A percentile compares a stretch with the other conserved stretches of the same genome.
Conservation (phyloP, 2,113 vertebrate species). For the Sceloporus undulatus region DNA sequence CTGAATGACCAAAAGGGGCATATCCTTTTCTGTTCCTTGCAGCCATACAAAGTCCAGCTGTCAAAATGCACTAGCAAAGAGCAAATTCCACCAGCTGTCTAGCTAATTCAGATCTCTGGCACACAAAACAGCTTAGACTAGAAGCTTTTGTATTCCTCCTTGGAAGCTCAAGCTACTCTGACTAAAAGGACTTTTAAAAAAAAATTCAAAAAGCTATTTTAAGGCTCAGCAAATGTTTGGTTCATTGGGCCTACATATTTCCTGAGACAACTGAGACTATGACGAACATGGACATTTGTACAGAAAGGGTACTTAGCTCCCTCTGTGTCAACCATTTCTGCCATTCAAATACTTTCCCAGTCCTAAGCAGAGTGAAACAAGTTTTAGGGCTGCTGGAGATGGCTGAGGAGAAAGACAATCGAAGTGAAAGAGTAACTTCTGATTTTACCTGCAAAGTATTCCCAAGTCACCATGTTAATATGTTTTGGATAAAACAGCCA, state of each 20-base stretch:
- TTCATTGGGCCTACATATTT: background rate
- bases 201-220: background rate
- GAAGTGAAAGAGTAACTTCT: background rate
- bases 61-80: background rate
- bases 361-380: no score
- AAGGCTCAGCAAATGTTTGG: background rate
- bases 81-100: constrained; percentile 23
- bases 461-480: background rate
- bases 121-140: background rate
- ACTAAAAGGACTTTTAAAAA: background rate
- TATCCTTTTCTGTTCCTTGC: background rate
- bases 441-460: background rate
- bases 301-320: no score
- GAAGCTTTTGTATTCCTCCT: background rate
- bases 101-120: background rate
- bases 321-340: background rate
- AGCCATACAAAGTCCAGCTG: background rate
- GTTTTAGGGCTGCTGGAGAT: no score
- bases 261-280: background rate
- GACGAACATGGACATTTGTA: background rate
- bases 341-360: background rate
- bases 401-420: background rate
- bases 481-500: no score
- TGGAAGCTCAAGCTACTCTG: background rate
- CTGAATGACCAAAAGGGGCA: background rate